Evolutionary conservation across 2,797 vertebrate species (phyloP).

Genomic region (Chelon labrosus): DNA sequence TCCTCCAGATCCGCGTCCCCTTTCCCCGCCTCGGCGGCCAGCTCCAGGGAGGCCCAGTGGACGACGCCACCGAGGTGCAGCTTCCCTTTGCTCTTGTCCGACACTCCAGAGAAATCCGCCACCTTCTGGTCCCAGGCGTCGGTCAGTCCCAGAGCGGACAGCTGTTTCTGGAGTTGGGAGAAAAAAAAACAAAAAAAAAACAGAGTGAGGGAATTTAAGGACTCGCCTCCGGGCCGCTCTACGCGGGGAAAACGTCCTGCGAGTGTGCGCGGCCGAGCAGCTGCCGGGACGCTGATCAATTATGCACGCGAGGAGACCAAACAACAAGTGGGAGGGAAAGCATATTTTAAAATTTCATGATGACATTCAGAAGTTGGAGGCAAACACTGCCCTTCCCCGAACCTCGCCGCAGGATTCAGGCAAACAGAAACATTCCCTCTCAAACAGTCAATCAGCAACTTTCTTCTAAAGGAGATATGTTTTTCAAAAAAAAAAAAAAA

Average conservation of each 20-base stretch:
- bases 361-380: conserved; percentile 61
- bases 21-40: conserved; percentile 60
- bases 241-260: conserved; percentile 13
- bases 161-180: conserved; percentile 63
- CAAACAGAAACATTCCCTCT: conserved; percentile 46
- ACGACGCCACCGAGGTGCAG: conserved; percentile 72
- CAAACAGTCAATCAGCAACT: conserved; percentile 54
- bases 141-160: conserved; percentile 75
- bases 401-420: conserved; percentile 47
- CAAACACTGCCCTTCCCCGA: conserved; percentile 27
- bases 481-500: background rate
- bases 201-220: conserved; percentile 1
- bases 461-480: conserved; percentile 27
- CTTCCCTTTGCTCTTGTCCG: conserved; percentile 52
- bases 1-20: conserved; percentile 42
- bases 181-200: conserved; percentile 6
- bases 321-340: conserved; percentile 51
- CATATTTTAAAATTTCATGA: conserved; percentile 70
- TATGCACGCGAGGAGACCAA: conserved; percentile 72
- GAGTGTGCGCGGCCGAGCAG: conserved; percentile 26
- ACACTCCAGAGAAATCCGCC: conserved; percentile 75
- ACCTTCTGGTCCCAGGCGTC: conserved; percentile 72
- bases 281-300: conserved; percentile 69
- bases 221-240: background rate
- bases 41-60: conserved; percentile 80